Conservation (phyloP, 2,797 vertebrate genomes). For the Leptodon cayanensis region DNA sequence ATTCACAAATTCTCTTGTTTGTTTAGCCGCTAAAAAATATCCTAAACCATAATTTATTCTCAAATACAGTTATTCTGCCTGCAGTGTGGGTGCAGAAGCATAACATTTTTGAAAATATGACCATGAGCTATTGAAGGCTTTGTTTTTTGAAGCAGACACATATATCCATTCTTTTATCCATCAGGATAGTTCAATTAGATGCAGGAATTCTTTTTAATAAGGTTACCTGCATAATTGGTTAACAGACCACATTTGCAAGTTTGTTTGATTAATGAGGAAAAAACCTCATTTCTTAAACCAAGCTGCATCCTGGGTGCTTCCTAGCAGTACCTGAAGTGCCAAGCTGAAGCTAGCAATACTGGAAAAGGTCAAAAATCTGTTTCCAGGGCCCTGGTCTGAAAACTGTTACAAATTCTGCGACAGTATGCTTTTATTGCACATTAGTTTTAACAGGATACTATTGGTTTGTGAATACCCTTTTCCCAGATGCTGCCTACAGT, state of each 20-base stretch:
- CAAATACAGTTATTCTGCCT: neutral
- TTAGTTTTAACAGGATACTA: slow-evolving; percentile 37
- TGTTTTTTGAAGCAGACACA: neutral
- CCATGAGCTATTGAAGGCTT: neutral
- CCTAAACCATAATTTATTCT: neutral
- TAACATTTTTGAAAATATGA: neutral
- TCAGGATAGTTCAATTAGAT: neutral
- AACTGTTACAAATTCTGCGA: neutral
- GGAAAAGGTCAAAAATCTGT: neutral
- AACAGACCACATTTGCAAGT: neutral
- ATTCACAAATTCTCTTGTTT: neutral
- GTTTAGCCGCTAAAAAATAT: neutral
- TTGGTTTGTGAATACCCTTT: slow-evolving; percentile 49
- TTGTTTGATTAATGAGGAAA: neutral
- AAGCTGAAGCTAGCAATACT: neutral
- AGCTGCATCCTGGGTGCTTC: neutral
- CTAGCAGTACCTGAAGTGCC: neutral
- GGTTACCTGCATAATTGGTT: neutral
- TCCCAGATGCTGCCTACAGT: slow-evolving; percentile 11
- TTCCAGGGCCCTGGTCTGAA: neutral
- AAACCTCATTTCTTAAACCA: neutral
- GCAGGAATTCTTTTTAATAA: neutral
- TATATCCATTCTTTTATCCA: neutral
- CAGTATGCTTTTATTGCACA: neutral
- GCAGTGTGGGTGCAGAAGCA: neutral